Conservation (phyloP, 2,113 vertebrate species). For the Sylvicapra grimmia region DNA sequence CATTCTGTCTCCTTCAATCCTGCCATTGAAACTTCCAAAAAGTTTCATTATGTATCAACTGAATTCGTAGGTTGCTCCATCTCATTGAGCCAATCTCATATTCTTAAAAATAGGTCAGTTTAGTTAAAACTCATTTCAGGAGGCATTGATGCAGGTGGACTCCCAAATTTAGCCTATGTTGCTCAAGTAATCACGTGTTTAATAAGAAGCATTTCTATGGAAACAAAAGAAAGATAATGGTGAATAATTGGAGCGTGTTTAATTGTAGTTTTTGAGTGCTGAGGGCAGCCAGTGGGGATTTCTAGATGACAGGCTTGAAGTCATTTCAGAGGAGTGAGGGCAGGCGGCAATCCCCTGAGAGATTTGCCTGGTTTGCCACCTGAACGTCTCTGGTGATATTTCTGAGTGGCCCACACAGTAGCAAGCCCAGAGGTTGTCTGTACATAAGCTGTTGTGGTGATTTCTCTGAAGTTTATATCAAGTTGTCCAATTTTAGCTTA, state of each 20-base stretch:
- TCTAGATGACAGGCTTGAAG: not conserved
- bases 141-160: not conserved
- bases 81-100: not conserved
- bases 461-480: not conserved
- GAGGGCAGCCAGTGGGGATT: not conserved
- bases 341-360: rapidly evolving
- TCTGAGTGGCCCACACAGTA: not conserved
- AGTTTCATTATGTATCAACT: too few relatives aligned
- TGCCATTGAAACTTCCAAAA: not conserved
- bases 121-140: not conserved
- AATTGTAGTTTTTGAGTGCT: not conserved
- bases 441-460: not conserved
- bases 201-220: not conserved
- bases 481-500: not conserved
- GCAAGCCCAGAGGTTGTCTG: not conserved
- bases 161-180: not conserved
- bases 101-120: not conserved
- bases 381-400: not conserved
- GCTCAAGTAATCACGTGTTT: not conserved
- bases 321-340: not conserved
- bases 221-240: not conserved
- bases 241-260: not conserved
- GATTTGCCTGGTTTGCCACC: too few relatives aligned
- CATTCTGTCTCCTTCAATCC: not conserved
- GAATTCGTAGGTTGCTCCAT: not conserved